Evolutionary conservation across 2,113 vertebrate species (phyloP), one percentile per base, ranked within the genome.

Genomic region (Peromyscus californicus): DNA sequence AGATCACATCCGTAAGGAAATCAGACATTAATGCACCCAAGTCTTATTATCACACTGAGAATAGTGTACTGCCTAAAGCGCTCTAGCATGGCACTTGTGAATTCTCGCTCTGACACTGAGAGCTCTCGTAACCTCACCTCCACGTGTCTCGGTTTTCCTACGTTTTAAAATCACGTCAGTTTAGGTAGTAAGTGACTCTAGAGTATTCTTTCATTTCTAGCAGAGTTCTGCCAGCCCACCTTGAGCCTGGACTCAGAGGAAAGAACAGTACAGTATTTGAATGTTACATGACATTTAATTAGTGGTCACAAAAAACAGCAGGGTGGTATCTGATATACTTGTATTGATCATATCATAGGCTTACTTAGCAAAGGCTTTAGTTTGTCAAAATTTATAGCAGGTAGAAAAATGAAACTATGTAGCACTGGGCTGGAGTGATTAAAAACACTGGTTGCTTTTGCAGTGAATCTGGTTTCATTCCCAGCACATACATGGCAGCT

Each of bases 381-480:
- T 80, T 94, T 93, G 63, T 72, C 15, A 83, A 91, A 80, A 95
- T 67, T 85, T 97, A 57, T 74, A 92, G 86, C 31, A 92, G 94
- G 74, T 83, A 80, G n/a, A 29, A 92, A 65, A 90, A 76, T 75
- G 19, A 93, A 63, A 79, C 89, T 79, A 48, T 79, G 74, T 54
- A 51, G 33, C 29, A 39, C 21, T 39, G n/a, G 22, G 57, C 22
- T 61, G 22, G 22, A 61, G 54, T 26, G 80, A 29, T 39, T 59
- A 59, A 59, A 22, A 61, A 21, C 36, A 39, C 19, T 57, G 31
- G 54, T 21, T 59, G 54, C 5, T 39, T 36, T 83, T 15, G 12
- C 54, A 83, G 5, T 15, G 36, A 39, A 39, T 21, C 54, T 11
- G 39, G 54, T 7, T 80, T 80, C 51, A 57, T 80, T 80, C 33